Evolutionary conservation across 2,888 invertebrate species (phyloP).

Genomic region (Rhorus exstirpatorius): DNA sequence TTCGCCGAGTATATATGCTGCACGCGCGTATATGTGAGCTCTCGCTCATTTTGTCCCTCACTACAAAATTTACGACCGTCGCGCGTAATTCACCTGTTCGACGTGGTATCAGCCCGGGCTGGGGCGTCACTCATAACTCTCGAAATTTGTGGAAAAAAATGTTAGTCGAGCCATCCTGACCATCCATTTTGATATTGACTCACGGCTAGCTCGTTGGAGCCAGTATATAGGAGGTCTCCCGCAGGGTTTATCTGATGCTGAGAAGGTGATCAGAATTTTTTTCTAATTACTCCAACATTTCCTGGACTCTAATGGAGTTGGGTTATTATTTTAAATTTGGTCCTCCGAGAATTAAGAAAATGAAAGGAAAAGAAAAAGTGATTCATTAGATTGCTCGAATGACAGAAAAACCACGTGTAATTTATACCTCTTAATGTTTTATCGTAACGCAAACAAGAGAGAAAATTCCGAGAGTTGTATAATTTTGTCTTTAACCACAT

Average conservation of each 20-base stretch:
- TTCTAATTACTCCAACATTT: not conserved
- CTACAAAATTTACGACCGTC: conserved; percentile 58
- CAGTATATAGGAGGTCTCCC: not conserved
- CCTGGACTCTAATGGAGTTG: not conserved
- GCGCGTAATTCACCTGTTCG: conserved; percentile 48
- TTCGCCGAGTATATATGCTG: not conserved
- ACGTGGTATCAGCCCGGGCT: conserved; percentile 16
- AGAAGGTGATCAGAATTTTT: conserved; percentile 8
- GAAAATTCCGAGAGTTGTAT: conserved; percentile 35
- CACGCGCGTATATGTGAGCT: not conserved
- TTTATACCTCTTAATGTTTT: conserved; percentile 18
- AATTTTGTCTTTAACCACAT: conserved; percentile 52
- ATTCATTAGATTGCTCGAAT: not conserved
- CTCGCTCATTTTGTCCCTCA: conserved; percentile 28
- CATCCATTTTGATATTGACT: not conserved
- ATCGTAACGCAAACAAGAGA: conserved; percentile 11
- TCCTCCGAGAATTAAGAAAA: not conserved
- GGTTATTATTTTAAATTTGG: not conserved
- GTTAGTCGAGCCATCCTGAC: not conserved
- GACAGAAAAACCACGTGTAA: conserved; percentile 12
- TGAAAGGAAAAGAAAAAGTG: not conserved
- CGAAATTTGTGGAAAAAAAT: conserved; percentile 32
- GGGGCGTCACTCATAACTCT: conserved; percentile 52
- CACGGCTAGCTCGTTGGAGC: not conserved
- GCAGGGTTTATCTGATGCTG: not conserved